Percentiles rank a stretch among this genome's conserved stretches.
These are phyloP conservation scores for Smittia aterrima DNA, from an alignment of 2,888 invertebrate genomes.

Conservation along the genomic window DNA sequence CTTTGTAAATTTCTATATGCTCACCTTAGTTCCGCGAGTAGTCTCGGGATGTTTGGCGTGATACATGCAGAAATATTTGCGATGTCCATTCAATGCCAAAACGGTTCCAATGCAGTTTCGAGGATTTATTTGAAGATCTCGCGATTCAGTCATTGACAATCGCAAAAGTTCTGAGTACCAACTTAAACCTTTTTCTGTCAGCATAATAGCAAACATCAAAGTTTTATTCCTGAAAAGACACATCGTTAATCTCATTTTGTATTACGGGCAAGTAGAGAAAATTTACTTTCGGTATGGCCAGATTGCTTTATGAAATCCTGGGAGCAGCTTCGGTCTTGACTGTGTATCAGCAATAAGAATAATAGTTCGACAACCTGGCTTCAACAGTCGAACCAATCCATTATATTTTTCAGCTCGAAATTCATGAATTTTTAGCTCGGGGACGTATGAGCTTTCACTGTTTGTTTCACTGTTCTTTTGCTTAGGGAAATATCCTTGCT, in stretches of 20 bases:
- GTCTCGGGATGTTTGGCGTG: conserved; percentile 93
- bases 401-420: conserved; percentile 93
- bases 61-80: conserved; percentile 98
- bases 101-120: conserved; percentile 97
- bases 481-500: conserved; percentile 44
- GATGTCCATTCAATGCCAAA: conserved; percentile 90
- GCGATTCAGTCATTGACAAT: conserved; percentile 77
- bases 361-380: conserved; percentile 93
- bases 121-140: conserved; percentile 86
- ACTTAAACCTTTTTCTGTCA: conserved; percentile 84
- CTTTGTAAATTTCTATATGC: conserved; percentile 21
- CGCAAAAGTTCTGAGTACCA: conserved; percentile 93
- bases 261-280: not conserved
- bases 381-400: conserved; percentile 84
- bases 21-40: conserved; percentile 65
- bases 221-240: conserved; percentile 78
- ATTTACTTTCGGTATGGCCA: conserved; percentile 92
- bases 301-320: conserved; percentile 88
- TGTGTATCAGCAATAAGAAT: conserved; percentile 86
- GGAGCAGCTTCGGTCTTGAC: conserved; percentile 80
- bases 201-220: conserved; percentile 89
- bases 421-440: conserved; percentile 84
- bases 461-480: conserved; percentile 46
- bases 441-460: conserved; percentile 47
- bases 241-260: conserved; percentile 17